Conservation (phyloP, 1,140 invertebrate genomes). For the Drosophila funebris region DNA sequence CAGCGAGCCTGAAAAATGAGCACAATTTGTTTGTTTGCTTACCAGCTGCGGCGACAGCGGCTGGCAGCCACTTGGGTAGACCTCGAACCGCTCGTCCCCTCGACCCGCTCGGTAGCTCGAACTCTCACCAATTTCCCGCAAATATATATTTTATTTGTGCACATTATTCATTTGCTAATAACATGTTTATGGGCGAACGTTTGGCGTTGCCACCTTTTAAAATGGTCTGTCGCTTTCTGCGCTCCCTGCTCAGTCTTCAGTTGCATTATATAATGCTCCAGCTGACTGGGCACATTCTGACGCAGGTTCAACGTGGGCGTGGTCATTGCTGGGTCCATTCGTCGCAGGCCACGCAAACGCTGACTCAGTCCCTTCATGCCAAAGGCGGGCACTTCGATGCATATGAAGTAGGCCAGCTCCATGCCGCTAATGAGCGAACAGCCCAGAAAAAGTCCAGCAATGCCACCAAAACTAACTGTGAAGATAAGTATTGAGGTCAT, state of each 20-base stretch:
- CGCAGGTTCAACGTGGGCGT: constrained; percentile 54
- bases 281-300: constrained; percentile 49
- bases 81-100: not conserved
- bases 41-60: constrained; percentile 35
- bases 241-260: constrained; percentile 45
- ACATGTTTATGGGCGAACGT: constrained; percentile 61
- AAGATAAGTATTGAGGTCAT: not conserved
- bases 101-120: not conserved
- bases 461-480: constrained; percentile 89
- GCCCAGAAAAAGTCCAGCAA: constrained; percentile 90
- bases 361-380: constrained; percentile 48
- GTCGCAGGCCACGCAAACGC: constrained; percentile 26
- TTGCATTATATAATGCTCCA: constrained; percentile 68
- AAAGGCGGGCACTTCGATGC: constrained; percentile 82
- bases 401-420: constrained; percentile 90
- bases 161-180: constrained; percentile 68
- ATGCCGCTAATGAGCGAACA: constrained; percentile 89
- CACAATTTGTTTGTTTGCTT: constrained; percentile 67
- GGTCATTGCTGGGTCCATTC: not conserved
- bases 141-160: constrained; percentile 64
- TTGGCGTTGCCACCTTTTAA: constrained; percentile 63
- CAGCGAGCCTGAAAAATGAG: constrained; percentile 72
- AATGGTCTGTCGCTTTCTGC: constrained; percentile 30
- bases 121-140: constrained; percentile 41
- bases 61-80: constrained; percentile 35